phyloP scores from a whole-genome alignment of 2,797 vertebrate species.

The Myotis vivesi region DNA sequence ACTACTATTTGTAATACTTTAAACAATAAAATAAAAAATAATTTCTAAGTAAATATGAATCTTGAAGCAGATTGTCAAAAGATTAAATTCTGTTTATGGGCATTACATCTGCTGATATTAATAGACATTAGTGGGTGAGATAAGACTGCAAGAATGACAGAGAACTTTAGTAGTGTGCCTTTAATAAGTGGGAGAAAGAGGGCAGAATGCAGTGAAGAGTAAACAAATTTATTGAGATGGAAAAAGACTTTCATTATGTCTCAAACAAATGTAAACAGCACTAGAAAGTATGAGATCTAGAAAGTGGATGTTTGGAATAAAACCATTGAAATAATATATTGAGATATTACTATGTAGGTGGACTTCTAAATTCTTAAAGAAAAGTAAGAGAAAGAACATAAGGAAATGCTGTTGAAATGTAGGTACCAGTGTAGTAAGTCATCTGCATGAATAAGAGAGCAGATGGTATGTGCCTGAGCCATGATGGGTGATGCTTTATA shows the following conservation, averaged over 20 bases:
- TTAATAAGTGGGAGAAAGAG: not conserved
- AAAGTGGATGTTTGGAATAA: not conserved
- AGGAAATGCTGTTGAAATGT: not conserved
- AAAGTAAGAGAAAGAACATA: not conserved
- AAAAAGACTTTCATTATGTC: not conserved
- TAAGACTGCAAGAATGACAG: not conserved
- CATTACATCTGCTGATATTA: not conserved
- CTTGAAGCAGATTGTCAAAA: not conserved
- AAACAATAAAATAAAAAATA: not conserved
- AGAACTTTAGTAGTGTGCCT: not conserved
- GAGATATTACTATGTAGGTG: not conserved
- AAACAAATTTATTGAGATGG: not conserved
- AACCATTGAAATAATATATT: not conserved
- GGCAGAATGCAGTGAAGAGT: not conserved
- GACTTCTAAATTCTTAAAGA: not conserved
- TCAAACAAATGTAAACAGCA: not conserved
- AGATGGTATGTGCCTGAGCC: not conserved
- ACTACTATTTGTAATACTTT: no score
- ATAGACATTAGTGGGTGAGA: not conserved
- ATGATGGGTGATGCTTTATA: not conserved
- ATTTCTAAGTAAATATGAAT: conserved; percentile 21
- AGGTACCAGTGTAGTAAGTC: not conserved
- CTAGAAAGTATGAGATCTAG: not conserved
- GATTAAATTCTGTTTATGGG: not conserved
- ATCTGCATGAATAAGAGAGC: not conserved